phyloP scores from a whole-genome alignment of 1,140 invertebrate genomes.

The Bombus pascuorum region DNA sequence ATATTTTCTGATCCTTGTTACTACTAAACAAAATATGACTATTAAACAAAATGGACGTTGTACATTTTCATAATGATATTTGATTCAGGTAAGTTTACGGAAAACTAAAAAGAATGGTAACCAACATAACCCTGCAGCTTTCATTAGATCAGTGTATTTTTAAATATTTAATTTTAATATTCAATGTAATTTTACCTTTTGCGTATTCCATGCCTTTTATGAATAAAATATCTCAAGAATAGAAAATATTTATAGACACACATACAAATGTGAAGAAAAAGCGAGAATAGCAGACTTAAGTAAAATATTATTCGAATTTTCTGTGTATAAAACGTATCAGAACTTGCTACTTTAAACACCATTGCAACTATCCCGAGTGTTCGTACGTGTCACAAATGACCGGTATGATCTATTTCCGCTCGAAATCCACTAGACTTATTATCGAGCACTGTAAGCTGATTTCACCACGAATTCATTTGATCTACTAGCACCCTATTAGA shows the following conservation, averaged over 20 bases:
- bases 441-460: constrained; percentile 41
- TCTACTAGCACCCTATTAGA: background rate
- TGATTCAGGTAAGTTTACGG: too few species aligned
- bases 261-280: background rate
- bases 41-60: too few species aligned
- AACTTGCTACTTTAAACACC: constrained; percentile 21
- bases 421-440: constrained; percentile 42
- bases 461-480: constrained; percentile 27
- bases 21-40: too few species aligned
- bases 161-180: too few species aligned
- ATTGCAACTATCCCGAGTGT: constrained; percentile 19
- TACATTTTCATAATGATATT: too few species aligned
- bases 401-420: constrained; percentile 48
- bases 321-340: constrained; percentile 9
- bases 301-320: background rate
- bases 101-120: too few species aligned
- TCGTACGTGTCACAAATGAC: constrained; percentile 25
- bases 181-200: too few species aligned
- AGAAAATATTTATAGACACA: background rate
- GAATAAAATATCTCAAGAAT: too few species aligned
- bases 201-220: too few species aligned
- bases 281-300: background rate
- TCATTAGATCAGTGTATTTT: too few species aligned
- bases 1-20: background rate
- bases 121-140: too few species aligned